phyloP scores from a whole-genome alignment of 2,113 vertebrate genomes.

The Hypocryptadius cinnamomeus region DNA sequence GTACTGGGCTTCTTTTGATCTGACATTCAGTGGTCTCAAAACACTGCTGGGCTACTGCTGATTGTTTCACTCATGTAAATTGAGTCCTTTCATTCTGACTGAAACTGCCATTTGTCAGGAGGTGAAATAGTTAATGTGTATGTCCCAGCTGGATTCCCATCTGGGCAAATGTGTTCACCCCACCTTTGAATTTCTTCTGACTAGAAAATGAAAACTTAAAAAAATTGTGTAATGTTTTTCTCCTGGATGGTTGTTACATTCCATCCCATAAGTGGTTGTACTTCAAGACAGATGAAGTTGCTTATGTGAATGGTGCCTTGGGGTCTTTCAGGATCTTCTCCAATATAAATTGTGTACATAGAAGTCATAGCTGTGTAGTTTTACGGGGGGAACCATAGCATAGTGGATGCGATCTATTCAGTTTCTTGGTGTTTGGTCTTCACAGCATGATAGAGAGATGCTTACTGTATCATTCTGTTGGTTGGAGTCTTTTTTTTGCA shows the following conservation, averaged over 20 bases:
- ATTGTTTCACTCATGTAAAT: neutral
- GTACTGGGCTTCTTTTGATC: neutral
- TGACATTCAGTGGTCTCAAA: neutral
- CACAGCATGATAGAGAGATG: neutral
- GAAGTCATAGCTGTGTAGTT: neutral
- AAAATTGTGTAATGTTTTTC: neutral
- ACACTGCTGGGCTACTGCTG: neutral
- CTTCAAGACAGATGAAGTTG: conserved; percentile 2
- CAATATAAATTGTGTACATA: neutral
- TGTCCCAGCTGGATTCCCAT: neutral
- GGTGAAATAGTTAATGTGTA: neutral
- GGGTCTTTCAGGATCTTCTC: conserved; percentile 18
- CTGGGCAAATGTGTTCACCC: neutral
- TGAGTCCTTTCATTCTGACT: neutral
- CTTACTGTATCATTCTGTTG: neutral
- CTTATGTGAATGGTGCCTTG: neutral
- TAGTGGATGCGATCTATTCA: neutral
- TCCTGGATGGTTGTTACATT: neutral
- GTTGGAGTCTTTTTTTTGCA: fast-evolving
- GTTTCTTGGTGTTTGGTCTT: neutral
- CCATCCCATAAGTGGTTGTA: neutral
- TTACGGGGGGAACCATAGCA: neutral
- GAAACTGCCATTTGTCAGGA: neutral
- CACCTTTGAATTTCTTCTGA: neutral
- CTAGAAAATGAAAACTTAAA: neutral